A percentile compares a stretch with the other conserved stretches of the same genome.
phyloP scores from a whole-genome alignment of 1,140 invertebrate species.

The Neotoxoptera formosana region DNA sequence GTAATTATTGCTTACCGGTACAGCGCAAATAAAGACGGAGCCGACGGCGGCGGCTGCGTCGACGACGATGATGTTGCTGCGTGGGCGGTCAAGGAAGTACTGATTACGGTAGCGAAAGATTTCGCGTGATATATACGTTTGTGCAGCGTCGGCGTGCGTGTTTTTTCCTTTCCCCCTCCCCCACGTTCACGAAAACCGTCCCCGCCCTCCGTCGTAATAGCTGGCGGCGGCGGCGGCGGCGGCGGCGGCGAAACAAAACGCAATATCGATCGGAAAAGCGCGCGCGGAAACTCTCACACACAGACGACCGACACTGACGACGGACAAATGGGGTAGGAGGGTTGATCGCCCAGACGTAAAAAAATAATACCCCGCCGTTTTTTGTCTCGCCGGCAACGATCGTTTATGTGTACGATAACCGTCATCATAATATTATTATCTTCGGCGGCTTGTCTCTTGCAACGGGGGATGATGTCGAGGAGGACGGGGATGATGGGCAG shows the following conservation, averaged over 20 bases:
- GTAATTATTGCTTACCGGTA: background rate
- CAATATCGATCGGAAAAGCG: slow-evolving; percentile 43
- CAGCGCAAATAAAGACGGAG: background rate
- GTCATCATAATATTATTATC: background rate
- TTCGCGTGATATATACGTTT: slow-evolving; percentile 40
- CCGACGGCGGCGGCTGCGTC: background rate
- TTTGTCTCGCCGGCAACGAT: background rate
- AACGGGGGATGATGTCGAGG: too few relatives aligned
- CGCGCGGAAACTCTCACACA: background rate
- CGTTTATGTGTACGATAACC: background rate
- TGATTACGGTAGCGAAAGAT: slow-evolving; percentile 56
- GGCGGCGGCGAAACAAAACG: slow-evolving; percentile 37
- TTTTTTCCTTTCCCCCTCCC: background rate
- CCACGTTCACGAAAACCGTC: background rate
- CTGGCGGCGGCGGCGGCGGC: background rate
- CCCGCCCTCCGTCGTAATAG: too few relatives aligned
- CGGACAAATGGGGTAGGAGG: background rate
- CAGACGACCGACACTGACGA: background rate
- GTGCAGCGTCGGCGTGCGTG: background rate
- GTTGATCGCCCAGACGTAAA: background rate
- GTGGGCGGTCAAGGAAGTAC: slow-evolving; percentile 52
- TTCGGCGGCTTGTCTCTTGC: background rate
- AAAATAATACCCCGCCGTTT: background rate
- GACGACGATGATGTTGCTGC: background rate
- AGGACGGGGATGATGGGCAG: too few relatives aligned